These are phyloP conservation scores for Philhelius pedissequus DNA, from an alignment of 2,888 invertebrate genomes.

Conservation along the genomic window DNA sequence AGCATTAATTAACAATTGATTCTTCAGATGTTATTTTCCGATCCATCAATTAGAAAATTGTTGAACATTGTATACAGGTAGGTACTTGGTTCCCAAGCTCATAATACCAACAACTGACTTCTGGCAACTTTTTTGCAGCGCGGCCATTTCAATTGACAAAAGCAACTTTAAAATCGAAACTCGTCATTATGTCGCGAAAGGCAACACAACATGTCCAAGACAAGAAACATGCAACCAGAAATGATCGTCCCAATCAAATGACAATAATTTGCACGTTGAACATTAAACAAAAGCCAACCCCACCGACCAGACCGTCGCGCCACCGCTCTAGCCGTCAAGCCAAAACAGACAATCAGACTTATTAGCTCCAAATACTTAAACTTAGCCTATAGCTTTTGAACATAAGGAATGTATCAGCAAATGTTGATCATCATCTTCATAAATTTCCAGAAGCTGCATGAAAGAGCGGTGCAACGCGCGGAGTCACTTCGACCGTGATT, in stretches of 20 bases:
- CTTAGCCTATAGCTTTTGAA: conserved; percentile 8
- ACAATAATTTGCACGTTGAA: conserved; percentile 65
- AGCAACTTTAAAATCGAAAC: background rate
- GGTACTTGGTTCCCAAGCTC: conserved; percentile 25
- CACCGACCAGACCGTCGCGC: no score
- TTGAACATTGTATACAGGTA: no score
- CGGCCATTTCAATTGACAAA: conserved; percentile 13
- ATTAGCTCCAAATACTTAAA: conserved; percentile 34
- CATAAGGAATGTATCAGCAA: conserved; percentile 36
- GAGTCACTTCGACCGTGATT: conserved; percentile 33
- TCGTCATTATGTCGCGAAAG: conserved; percentile 4
- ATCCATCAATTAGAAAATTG: background rate
- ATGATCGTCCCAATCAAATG: conserved; percentile 41
- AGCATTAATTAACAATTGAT: background rate
- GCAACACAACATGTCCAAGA: conserved; percentile 9
- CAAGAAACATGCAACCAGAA: conserved; percentile 39
- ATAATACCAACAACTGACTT: background rate
- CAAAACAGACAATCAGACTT: conserved; percentile 14
- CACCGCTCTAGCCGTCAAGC: background rate
- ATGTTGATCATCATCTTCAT: conserved; percentile 60
- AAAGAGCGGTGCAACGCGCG: no score
- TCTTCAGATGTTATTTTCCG: background rate
- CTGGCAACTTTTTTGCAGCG: background rate
- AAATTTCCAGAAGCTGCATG: conserved; percentile 57
- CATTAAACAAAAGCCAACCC: conserved; percentile 31